phyloP scores from a whole-genome alignment of 2,888 invertebrate genomes.

The Drosophila anceps region DNA sequence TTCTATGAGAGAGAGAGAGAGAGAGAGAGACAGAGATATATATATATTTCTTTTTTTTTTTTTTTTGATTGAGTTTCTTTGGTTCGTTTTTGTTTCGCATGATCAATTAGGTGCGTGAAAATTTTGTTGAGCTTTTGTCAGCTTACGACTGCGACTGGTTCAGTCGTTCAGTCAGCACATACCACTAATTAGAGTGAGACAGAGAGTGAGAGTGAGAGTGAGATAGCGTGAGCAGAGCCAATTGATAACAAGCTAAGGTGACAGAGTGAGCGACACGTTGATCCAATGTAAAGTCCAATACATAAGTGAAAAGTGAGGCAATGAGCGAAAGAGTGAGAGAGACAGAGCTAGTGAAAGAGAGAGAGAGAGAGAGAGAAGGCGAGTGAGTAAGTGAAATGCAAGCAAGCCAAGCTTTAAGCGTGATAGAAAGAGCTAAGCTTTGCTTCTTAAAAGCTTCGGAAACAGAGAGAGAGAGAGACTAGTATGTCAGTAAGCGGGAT shows the following conservation, averaged over 20 bases:
- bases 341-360: conserved; percentile 8
- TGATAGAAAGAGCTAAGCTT: conserved; percentile 11
- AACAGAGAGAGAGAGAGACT: conserved; percentile 14
- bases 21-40: conserved; percentile 6
- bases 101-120: conserved; percentile 39
- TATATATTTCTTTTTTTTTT: not conserved
- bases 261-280: conserved; percentile 26
- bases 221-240: conserved; percentile 34
- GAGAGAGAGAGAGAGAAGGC: conserved; percentile 16
- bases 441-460: not conserved
- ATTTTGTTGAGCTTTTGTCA: conserved; percentile 11
- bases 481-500: no score
- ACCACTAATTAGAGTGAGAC: conserved; percentile 40
- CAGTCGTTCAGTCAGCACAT: conserved; percentile 7
- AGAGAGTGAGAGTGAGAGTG: conserved; percentile 14
- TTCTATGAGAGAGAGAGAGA: conserved; percentile 29
- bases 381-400: not conserved
- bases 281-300: conserved; percentile 41
- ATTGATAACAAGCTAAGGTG: conserved; percentile 31
- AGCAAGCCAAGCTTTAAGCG: not conserved
- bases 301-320: conserved; percentile 28
- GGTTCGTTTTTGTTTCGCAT: conserved; percentile 9
- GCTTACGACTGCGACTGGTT: not conserved
- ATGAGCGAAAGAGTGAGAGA: conserved; percentile 29
- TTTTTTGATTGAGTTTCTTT: conserved; percentile 8